Conservation (phyloP, 2,888 invertebrate species). For the Dolomedes plantarius region DNA sequence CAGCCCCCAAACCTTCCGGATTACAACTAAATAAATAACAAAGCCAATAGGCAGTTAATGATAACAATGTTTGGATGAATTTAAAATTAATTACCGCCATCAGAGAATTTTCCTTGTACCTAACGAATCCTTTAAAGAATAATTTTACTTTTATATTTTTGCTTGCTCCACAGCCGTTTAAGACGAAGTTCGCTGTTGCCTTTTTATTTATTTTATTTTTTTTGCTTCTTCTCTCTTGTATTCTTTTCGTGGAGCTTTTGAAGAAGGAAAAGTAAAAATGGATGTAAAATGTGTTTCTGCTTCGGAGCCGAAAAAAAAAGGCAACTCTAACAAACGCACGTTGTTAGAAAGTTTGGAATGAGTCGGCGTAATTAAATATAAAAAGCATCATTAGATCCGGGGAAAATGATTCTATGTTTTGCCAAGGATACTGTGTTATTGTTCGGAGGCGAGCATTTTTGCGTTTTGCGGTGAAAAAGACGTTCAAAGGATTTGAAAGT, state of each 20-base stretch:
- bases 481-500: not conserved
- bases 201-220: too few species aligned
- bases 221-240: not conserved
- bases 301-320: too few species aligned
- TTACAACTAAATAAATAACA: slow-evolving; percentile 13
- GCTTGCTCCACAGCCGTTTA: not conserved
- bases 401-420: not conserved
- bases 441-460: not conserved
- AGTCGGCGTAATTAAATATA: slow-evolving; percentile 12
- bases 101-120: slow-evolving; percentile 7
- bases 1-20: not conserved
- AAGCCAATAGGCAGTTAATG: slow-evolving; percentile 12
- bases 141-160: slow-evolving; percentile 11
- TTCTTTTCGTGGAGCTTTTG: not conserved
- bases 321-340: slow-evolving; percentile 14
- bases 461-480: not conserved
- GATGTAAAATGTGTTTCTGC: not conserved
- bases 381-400: slow-evolving; percentile 11
- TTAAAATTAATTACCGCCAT: slow-evolving; percentile 10
- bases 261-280: slow-evolving; percentile 1
- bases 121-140: slow-evolving; percentile 9
- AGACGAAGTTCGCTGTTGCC: not conserved
- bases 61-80: slow-evolving; percentile 14
- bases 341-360: slow-evolving; percentile 1
- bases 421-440: not conserved